These are phyloP conservation scores for Onychostoma macrolepis DNA, from an alignment of 2,113 vertebrate genomes.

Conservation along the genomic window DNA sequence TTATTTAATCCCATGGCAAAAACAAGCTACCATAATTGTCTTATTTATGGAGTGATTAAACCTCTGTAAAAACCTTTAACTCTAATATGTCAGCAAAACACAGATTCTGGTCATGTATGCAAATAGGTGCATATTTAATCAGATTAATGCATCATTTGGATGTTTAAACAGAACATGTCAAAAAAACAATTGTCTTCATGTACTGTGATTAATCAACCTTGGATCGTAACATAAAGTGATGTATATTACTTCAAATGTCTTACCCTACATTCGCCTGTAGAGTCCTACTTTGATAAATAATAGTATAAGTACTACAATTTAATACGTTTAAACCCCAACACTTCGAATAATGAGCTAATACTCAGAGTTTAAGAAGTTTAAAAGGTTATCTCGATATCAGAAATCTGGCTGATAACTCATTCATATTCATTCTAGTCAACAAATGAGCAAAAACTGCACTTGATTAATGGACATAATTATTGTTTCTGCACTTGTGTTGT, in stretches of 20 bases:
- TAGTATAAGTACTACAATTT: not conserved
- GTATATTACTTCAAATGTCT: not conserved
- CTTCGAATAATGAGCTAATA: not conserved
- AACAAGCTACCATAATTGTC: no score
- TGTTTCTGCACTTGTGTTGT: no score
- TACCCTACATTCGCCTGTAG: no score
- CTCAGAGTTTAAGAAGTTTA: not conserved
- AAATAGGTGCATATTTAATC: not conserved
- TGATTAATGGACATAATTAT: no score
- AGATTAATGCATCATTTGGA: not conserved
- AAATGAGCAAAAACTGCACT: no score
- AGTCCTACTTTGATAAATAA: not conserved
- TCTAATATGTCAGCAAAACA: no score
- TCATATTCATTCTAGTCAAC: not conserved
- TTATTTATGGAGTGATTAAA: no score
- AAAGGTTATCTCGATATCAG: not conserved
- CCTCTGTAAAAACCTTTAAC: no score
- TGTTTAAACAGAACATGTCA: not conserved
- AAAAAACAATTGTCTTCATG: not conserved
- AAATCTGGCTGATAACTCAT: not conserved
- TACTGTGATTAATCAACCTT: no score
- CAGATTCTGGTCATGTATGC: no score
- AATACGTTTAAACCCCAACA: not conserved
- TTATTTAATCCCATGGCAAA: no score
- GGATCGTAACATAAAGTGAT: not conserved